phyloP scores from a whole-genome alignment of 2,113 vertebrate species.

The Lepisosteus oculatus region DNA sequence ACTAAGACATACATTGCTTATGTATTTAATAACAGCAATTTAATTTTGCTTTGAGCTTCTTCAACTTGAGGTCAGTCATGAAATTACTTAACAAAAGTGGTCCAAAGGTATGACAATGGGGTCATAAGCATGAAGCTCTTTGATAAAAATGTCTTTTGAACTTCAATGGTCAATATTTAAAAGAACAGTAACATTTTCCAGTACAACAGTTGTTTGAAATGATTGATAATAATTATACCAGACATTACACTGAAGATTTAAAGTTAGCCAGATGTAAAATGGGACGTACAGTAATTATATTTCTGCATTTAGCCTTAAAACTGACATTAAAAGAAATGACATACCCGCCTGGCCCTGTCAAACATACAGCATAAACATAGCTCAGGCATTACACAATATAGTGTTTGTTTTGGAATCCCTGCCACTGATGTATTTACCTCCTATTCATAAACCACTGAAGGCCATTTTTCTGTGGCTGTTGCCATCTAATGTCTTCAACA shows the following conservation, averaged over 20 bases:
- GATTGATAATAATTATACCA: neutral
- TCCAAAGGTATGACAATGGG: too few relatives aligned
- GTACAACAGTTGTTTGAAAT: too few relatives aligned
- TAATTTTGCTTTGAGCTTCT: too few relatives aligned
- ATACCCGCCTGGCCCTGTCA: neutral
- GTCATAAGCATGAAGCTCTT: too few relatives aligned
- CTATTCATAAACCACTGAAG: neutral
- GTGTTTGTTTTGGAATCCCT: neutral
- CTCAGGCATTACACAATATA: neutral
- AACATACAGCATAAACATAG: neutral
- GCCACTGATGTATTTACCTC: neutral
- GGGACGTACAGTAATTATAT: neutral
- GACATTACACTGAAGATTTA: neutral
- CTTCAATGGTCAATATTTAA: too few relatives aligned
- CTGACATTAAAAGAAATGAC: slow-evolving; percentile 6
- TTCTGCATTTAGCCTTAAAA: neutral
- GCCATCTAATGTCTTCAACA: neutral
- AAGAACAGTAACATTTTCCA: too few relatives aligned
- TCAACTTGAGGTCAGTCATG: too few relatives aligned
- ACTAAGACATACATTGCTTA: too few relatives aligned
- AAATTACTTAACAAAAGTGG: too few relatives aligned
- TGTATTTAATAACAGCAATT: too few relatives aligned
- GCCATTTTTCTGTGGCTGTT: neutral
- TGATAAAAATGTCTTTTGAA: too few relatives aligned
- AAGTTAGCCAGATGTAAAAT: neutral